Evolutionary conservation across 2,113 vertebrate genomes (phyloP).

Genomic region (Trachemys scripta): DNA sequence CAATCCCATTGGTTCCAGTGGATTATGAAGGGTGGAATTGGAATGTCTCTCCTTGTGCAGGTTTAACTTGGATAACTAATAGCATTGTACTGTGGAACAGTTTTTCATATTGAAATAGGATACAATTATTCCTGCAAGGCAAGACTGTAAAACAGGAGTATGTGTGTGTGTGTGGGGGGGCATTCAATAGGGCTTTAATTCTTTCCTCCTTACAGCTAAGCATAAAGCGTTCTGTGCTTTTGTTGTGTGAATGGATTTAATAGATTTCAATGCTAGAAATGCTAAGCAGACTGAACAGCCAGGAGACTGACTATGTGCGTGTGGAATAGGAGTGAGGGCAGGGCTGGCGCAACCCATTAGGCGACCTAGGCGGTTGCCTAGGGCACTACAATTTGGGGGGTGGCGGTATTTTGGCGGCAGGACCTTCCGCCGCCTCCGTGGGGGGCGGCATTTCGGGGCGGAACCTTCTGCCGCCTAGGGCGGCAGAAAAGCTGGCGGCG

Average conservation of each 20-base stretch:
- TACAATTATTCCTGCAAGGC: background rate
- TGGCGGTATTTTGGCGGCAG: no score
- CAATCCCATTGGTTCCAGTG: background rate
- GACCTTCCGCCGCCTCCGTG: no score
- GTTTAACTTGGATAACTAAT: background rate
- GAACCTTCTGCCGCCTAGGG: no score
- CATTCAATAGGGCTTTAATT: background rate
- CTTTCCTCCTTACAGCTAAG: background rate
- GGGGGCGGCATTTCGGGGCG: no score
- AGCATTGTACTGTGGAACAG: background rate
- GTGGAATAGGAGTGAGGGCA: background rate
- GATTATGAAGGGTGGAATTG: background rate
- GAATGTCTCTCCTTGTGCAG: background rate
- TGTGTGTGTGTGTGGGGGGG: no score
- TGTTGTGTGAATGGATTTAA: background rate
- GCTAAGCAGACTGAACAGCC: background rate
- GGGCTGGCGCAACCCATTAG: no score
- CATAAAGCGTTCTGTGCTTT: background rate
- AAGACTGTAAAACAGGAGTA: background rate
- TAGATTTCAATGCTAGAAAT: background rate
- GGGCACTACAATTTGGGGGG: no score
- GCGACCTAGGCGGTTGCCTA: no score
- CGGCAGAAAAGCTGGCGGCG: no score
- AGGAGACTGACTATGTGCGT: background rate
- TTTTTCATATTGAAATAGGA: background rate